phyloP scores from a whole-genome alignment of 2,888 invertebrate genomes.

The Gari tellinella region DNA sequence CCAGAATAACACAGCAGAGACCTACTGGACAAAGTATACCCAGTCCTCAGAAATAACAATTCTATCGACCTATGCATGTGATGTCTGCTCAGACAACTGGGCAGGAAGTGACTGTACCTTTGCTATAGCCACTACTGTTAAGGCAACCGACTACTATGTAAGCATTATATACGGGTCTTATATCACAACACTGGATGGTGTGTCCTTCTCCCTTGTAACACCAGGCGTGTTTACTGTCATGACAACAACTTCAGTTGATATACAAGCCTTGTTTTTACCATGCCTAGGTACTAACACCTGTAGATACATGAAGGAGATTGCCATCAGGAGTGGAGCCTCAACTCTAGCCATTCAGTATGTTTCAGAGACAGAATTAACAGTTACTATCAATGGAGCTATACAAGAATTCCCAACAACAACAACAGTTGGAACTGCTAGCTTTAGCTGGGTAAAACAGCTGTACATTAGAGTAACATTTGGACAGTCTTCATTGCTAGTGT shows the following conservation, averaged over 20 bases:
- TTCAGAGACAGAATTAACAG: conserved; percentile 20
- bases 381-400: conserved; percentile 24
- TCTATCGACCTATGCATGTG: conserved; percentile 54
- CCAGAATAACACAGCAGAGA: conserved; percentile 22
- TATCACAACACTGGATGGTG: conserved; percentile 63
- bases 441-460: conserved; percentile 52
- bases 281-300: conserved; percentile 60
- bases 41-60: conserved; percentile 30
- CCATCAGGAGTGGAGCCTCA: conserved; percentile 35
- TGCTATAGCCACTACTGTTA: conserved; percentile 39
- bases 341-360: conserved; percentile 45
- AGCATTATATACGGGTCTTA: conserved; percentile 63
- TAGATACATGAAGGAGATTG: conserved; percentile 57
- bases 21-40: conserved; percentile 57
- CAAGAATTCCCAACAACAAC: conserved; percentile 34
- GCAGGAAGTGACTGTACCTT: conserved; percentile 67
- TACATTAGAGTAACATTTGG: conserved; percentile 60
- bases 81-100: conserved; percentile 68
- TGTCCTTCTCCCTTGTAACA: conserved; percentile 50
- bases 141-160: conserved; percentile 13
- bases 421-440: conserved; percentile 17
- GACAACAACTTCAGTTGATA: conserved; percentile 33
- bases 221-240: conserved; percentile 61
- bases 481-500: conserved; percentile 51
- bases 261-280: conserved; percentile 66